These are phyloP conservation scores for Acanthoscelides obtectus DNA, from an alignment of 2,888 invertebrate species.

Conservation along the genomic window DNA sequence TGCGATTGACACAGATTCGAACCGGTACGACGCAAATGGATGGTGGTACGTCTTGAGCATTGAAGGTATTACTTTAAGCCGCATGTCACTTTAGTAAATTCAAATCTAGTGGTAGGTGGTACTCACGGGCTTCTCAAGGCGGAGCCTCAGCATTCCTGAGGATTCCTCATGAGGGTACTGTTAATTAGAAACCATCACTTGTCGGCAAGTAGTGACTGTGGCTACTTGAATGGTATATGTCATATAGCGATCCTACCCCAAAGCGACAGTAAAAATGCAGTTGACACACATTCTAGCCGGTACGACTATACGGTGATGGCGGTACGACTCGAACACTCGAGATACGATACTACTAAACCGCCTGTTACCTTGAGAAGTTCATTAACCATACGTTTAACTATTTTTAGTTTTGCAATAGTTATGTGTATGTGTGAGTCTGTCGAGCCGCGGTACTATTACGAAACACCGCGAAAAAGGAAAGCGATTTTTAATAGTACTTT, in stretches of 20 bases:
- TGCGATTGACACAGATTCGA: slow-evolving; percentile 28
- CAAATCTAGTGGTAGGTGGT: too few species aligned
- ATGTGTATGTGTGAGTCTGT: slow-evolving; percentile 7
- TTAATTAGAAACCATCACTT: too few species aligned
- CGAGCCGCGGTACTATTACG: slow-evolving; percentile 24
- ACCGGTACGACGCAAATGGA: background rate
- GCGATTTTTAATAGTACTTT: slow-evolving; percentile 25
- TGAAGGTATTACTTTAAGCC: slow-evolving; percentile 11
- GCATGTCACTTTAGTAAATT: slow-evolving; percentile 32
- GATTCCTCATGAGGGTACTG: too few species aligned
- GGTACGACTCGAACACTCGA: too few species aligned
- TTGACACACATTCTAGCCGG: slow-evolving; percentile 26
- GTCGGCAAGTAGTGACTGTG: too few species aligned
- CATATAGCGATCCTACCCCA: background rate
- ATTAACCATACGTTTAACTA: slow-evolving; percentile 33
- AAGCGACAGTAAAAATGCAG: slow-evolving; percentile 9
- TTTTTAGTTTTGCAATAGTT: slow-evolving; percentile 33
- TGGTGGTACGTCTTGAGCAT: too few species aligned
- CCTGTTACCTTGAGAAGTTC: slow-evolving; percentile 33
- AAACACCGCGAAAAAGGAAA: slow-evolving; percentile 26
- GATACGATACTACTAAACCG: slow-evolving; percentile 13
- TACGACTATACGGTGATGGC: background rate
- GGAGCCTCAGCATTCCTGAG: too few species aligned
- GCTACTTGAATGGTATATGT: background rate
- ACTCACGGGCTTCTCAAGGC: too few species aligned